These are phyloP conservation scores for Monomorium pharaonis DNA, from an alignment of 1,140 invertebrate species.

Conservation along the genomic window DNA sequence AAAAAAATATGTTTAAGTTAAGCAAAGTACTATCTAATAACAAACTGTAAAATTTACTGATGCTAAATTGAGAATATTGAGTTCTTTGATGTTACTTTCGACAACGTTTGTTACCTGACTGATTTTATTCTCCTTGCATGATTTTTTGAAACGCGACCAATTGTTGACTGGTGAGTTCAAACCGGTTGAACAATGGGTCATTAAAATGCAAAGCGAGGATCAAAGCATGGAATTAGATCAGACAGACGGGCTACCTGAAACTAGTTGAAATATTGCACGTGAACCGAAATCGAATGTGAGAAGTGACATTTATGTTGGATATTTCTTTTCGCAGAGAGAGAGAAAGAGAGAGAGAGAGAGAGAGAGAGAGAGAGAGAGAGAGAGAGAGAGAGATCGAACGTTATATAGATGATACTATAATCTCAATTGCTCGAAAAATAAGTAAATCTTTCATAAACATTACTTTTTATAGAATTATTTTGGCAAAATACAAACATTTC, in stretches of 20 bases:
- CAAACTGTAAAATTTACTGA: neutral
- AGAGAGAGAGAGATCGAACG: neutral
- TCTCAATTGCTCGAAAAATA: neutral
- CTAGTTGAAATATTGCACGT: constrained; percentile 50
- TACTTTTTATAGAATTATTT: neutral
- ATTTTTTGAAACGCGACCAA: neutral
- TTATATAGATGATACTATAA: neutral
- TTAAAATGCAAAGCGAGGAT: constrained; percentile 76
- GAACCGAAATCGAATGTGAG: constrained; percentile 62
- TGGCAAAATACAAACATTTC: neutral
- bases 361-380: neutral
- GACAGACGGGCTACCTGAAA: constrained; percentile 22
- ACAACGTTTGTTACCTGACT: neutral
- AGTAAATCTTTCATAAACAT: neutral
- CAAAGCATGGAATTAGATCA: constrained; percentile 71
- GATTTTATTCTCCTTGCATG: neutral
- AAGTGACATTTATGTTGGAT: constrained; percentile 32
- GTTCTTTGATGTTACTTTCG: neutral
- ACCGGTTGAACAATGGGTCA: constrained; percentile 64
- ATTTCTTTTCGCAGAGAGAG: neutral
- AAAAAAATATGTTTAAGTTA: neutral
- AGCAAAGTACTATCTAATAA: neutral
- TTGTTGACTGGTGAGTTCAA: constrained; percentile 49
- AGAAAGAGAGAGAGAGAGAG: neutral
- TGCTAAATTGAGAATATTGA: neutral